These are phyloP conservation scores for Gambusia yucatana DNA, from an alignment of 2,797 vertebrate genomes.

Conservation along the genomic window DNA sequence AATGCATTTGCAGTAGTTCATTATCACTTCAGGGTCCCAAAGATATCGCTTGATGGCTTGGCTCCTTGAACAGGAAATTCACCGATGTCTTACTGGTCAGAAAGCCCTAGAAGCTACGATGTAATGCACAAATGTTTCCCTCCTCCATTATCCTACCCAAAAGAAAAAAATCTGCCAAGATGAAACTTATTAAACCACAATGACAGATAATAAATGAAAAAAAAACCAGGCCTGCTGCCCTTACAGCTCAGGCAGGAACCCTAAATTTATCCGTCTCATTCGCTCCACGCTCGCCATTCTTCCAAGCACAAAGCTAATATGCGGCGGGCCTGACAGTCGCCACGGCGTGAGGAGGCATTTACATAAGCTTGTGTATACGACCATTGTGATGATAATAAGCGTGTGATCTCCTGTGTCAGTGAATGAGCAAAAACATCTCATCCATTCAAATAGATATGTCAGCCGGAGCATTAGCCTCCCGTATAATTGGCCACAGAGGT, in stretches of 20 bases:
- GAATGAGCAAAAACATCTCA: slow-evolving; percentile 66
- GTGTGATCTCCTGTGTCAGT: slow-evolving; percentile 76
- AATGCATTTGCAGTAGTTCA: slow-evolving; percentile 29
- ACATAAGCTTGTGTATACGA: slow-evolving; percentile 71
- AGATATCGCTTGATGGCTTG: slow-evolving; percentile 14
- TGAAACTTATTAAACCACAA: slow-evolving; percentile 61
- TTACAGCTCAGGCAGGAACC: slow-evolving; percentile 47
- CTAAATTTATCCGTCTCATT: slow-evolving; percentile 60
- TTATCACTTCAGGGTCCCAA: slow-evolving; percentile 21
- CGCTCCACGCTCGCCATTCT: slow-evolving; percentile 64
- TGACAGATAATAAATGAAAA: slow-evolving; percentile 30
- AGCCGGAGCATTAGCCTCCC: slow-evolving; percentile 70
- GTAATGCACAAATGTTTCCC: slow-evolving; percentile 13
- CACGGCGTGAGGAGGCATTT: slow-evolving; percentile 65
- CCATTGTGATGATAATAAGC: slow-evolving; percentile 77
- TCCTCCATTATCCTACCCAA: no score
- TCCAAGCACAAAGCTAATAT: slow-evolving; percentile 75
- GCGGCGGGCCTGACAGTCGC: slow-evolving; percentile 59
- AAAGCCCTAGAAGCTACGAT: slow-evolving; percentile 11
- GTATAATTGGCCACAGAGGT: slow-evolving; percentile 78
- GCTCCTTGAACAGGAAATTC: slow-evolving; percentile 27
- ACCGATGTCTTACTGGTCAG: slow-evolving; percentile 30
- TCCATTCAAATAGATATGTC: slow-evolving; percentile 75
- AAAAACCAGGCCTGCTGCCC: slow-evolving; percentile 27
- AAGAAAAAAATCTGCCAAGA: slow-evolving; percentile 32